Percentiles rank a stretch among this genome's conserved stretches.
Evolutionary conservation across 2,888 invertebrate genomes (phyloP).

Genomic region (Campopleginae sp.): DNA sequence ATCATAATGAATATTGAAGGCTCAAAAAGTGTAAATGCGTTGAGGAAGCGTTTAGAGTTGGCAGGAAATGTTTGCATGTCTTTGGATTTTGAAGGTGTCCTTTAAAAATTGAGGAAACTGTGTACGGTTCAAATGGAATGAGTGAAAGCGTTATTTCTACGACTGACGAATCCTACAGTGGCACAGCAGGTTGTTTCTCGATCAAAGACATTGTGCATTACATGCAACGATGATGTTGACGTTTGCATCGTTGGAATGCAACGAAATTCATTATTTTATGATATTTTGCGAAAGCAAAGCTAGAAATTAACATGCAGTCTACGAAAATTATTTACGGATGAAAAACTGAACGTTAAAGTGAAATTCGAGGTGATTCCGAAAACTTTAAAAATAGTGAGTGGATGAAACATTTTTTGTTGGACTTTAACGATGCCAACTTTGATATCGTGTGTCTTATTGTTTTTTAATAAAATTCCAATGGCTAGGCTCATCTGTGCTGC

Average conservation of each 20-base stretch:
- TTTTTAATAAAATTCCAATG: not conserved
- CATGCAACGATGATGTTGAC: not conserved
- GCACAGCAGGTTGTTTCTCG: constrained; percentile 12
- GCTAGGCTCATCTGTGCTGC: constrained; percentile 1
- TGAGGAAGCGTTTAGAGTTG: constrained; percentile 27
- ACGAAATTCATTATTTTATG: too few species aligned
- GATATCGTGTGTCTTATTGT: not conserved
- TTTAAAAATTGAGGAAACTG: not conserved
- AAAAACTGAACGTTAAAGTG: too few species aligned
- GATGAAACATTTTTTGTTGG: too few species aligned
- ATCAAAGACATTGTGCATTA: not conserved
- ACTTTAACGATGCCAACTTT: too few species aligned
- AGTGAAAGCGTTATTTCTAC: constrained; percentile 23
- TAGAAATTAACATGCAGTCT: too few species aligned
- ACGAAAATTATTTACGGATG: too few species aligned
- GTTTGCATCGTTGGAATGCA: too few species aligned
- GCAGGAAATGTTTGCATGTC: constrained; percentile 12
- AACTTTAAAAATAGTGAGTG: too few species aligned
- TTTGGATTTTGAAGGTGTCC: constrained; percentile 19
- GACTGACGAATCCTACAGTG: constrained; percentile 31
- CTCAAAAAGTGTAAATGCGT: constrained; percentile 61
- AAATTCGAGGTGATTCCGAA: too few species aligned
- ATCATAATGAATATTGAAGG: constrained; percentile 59
- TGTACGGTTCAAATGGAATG: constrained; percentile 25
- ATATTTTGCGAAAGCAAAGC: too few species aligned